Evolutionary conservation across 2,888 invertebrate species (phyloP).

Genomic region (Hybos culiciformis): DNA sequence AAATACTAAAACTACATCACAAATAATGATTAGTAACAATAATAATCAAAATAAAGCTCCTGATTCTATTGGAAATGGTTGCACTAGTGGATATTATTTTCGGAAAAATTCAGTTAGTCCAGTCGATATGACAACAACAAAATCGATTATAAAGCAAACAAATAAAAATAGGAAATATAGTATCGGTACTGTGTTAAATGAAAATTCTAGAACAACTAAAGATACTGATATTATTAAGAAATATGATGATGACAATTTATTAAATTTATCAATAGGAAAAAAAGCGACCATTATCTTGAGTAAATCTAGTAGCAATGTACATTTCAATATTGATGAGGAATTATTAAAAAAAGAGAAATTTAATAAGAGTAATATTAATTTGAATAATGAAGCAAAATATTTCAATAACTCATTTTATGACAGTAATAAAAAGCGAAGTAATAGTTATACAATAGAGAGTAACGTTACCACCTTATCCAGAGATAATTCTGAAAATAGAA

Average conservation of each 20-base stretch:
- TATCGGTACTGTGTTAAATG: neutral
- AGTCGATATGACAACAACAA: no score
- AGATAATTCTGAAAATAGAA: constrained; percentile 1
- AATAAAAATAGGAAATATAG: neutral
- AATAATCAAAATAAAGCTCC: no score
- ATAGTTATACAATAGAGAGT: neutral
- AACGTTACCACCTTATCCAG: no score
- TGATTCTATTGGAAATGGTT: no score
- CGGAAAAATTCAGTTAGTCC: no score
- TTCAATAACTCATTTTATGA: constrained; percentile 4
- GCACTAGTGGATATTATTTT: no score
- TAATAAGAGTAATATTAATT: constrained; percentile 17
- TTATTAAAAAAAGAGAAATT: no score
- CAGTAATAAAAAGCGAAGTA: neutral
- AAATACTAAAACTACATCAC: constrained; percentile 28
- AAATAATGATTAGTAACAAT: no score
- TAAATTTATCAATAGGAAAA: constrained; percentile 16
- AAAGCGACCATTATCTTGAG: constrained; percentile 34
- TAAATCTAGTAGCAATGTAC: constrained; percentile 31
- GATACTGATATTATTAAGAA: neutral
- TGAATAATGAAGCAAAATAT: neutral
- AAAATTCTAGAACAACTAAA: constrained; percentile 2
- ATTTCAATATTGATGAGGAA: constrained; percentile 1
- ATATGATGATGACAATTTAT: neutral
- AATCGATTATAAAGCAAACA: no score